Evolutionary conservation across 53 echinoderm and acorn worm genomes (phyloP).

Genomic region (Arbacia lixula): DNA sequence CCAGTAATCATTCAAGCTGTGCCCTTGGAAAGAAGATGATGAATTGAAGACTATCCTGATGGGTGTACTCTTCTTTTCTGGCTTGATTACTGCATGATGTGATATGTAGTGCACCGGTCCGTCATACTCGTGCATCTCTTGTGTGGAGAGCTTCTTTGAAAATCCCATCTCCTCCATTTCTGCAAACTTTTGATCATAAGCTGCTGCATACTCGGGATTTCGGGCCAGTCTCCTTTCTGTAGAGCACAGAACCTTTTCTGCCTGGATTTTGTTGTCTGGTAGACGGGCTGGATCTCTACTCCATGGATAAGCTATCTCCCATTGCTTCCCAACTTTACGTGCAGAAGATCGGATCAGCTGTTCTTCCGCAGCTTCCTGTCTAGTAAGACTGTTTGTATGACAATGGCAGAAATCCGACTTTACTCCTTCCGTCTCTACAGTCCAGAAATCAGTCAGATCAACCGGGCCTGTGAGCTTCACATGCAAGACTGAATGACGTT

Average conservation of each 20-base stretch:
- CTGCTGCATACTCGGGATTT: constrained; percentile 59
- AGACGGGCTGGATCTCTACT: constrained; percentile 57
- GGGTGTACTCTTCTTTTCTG: constrained; percentile 78
- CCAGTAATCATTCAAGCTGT: constrained; percentile 60
- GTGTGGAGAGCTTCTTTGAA: constrained; percentile 58
- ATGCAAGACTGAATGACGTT: constrained; percentile 27
- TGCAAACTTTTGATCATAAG: constrained; percentile 63
- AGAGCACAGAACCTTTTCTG: constrained; percentile 44
- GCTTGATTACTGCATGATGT: constrained; percentile 64
- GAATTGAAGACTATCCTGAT: constrained; percentile 65
- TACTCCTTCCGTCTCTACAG: constrained; percentile 37
- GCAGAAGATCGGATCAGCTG: constrained; percentile 18
- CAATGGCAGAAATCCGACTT: constrained; percentile 1
- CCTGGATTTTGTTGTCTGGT: constrained; percentile 66
- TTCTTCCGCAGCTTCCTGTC: constrained; percentile 3
- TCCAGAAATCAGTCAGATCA: constrained; percentile 65
- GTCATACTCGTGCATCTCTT: constrained; percentile 47
- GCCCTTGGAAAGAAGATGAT: constrained; percentile 49
- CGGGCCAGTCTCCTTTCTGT: constrained; percentile 64
- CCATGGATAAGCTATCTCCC: constrained; percentile 77
- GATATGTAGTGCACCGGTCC: constrained; percentile 74
- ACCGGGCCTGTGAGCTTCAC: constrained; percentile 38
- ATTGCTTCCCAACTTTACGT: constrained; percentile 60
- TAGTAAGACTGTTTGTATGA: neutral
- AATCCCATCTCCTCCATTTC: constrained; percentile 72